A percentile compares a stretch with the other conserved stretches of the same genome.
These are phyloP conservation scores for Habropoda laboriosa DNA, from an alignment of 1,140 invertebrate species.

Conservation along the genomic window DNA sequence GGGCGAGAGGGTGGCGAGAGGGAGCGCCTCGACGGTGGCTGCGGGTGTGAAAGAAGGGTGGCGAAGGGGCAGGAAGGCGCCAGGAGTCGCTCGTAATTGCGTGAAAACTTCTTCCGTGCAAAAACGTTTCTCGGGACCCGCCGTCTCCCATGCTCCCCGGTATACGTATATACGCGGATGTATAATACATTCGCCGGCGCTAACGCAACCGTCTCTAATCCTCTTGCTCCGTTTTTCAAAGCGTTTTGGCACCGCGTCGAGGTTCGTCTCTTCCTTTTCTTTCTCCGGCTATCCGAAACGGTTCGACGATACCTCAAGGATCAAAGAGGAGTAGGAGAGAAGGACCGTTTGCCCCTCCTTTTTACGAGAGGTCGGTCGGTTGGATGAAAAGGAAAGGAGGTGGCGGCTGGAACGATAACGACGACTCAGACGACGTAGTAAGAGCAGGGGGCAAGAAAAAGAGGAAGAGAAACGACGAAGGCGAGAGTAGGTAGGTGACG, in stretches of 20 bases:
- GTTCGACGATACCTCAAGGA: no score
- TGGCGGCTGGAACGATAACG: no score
- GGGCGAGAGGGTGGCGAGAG: slow-evolving; percentile 44
- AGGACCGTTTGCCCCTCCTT: neutral
- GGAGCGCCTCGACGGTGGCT: slow-evolving; percentile 1
- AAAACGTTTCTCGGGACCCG: slow-evolving; percentile 68
- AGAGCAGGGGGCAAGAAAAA: neutral
- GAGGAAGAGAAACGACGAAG: no score
- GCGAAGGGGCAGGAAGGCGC: slow-evolving; percentile 52
- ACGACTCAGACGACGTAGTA: no score
- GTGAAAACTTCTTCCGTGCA: slow-evolving; percentile 75
- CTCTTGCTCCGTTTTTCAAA: no score
- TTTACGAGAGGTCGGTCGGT: neutral
- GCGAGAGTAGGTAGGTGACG: no score
- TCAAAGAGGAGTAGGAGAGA: neutral
- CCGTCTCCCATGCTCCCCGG: slow-evolving; percentile 55
- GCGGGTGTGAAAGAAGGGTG: slow-evolving; percentile 15
- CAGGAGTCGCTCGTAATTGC: slow-evolving; percentile 76
- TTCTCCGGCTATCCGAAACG: no score
- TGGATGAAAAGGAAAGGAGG: neutral
- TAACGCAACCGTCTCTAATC: no score
- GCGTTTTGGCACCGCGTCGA: slow-evolving; percentile 12
- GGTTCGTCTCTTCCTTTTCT: neutral
- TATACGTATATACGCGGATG: no score
- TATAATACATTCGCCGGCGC: no score